Evolutionary conservation across 2,113 vertebrate genomes (phyloP).

Genomic region (Nettapus auritus): DNA sequence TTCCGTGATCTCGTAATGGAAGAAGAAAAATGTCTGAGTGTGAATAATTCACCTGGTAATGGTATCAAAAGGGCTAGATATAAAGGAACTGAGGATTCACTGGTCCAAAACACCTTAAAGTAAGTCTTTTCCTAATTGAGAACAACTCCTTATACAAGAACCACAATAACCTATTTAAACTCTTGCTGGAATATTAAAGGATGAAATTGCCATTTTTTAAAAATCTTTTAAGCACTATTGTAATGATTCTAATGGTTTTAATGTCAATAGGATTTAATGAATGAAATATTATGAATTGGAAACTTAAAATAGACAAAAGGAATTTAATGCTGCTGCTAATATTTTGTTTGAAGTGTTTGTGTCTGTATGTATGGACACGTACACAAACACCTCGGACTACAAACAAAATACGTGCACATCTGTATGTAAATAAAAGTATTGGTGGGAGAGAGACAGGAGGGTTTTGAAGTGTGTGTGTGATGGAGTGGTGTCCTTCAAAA

Average conservation of each 20-base stretch:
- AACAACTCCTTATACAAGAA: background rate
- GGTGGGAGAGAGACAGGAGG: background rate
- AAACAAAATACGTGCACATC: background rate
- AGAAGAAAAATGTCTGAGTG: slow-evolving; percentile 80
- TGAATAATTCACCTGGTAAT: slow-evolving; percentile 46
- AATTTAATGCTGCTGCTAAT: background rate
- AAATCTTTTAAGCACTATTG: background rate
- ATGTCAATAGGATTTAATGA: background rate
- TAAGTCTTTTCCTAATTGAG: slow-evolving; percentile 1
- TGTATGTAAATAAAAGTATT: background rate
- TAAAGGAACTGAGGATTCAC: slow-evolving; percentile 79
- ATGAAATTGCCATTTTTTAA: background rate
- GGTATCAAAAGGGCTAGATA: slow-evolving; percentile 80
- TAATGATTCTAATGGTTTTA: background rate
- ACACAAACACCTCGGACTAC: background rate
- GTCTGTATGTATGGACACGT: background rate
- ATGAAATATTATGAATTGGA: background rate
- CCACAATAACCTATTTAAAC: background rate
- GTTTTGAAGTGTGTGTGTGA: background rate
- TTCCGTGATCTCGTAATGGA: slow-evolving; percentile 88
- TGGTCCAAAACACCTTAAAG: slow-evolving; percentile 72
- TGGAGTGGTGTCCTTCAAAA: background rate
- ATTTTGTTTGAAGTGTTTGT: background rate
- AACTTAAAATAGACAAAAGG: background rate
- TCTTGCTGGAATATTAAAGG: background rate